Evolutionary conservation across 2,797 vertebrate species (phyloP).

Genomic region (Cossypha dichroa): DNA sequence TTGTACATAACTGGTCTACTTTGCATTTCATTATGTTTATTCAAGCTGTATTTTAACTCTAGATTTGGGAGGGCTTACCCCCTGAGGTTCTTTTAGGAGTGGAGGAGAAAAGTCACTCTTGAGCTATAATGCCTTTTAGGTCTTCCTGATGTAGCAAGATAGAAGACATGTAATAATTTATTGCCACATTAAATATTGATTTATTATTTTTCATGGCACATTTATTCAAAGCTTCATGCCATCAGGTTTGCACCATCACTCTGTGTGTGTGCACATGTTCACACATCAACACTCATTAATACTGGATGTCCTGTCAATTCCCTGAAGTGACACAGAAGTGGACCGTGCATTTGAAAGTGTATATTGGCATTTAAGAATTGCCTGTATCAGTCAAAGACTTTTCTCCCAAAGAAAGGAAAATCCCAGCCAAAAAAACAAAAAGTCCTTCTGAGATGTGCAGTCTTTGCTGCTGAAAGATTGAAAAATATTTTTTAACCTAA

Average conservation of each 20-base stretch:
- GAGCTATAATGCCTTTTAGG: background rate
- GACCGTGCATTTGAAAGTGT: background rate
- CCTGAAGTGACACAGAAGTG: background rate
- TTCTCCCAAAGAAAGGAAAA: background rate
- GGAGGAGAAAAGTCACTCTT: background rate
- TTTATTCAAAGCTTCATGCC: background rate
- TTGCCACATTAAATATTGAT: background rate
- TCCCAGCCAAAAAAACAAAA: background rate
- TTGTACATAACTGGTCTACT: background rate
- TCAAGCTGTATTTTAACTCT: background rate
- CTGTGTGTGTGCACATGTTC: background rate
- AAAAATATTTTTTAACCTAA: background rate
- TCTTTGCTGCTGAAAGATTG: background rate
- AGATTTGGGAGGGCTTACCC: background rate
- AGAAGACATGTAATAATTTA: background rate
- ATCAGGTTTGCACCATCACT: background rate
- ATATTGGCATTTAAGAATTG: background rate
- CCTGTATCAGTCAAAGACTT: background rate
- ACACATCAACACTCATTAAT: background rate
- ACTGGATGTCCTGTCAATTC: background rate
- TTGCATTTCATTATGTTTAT: background rate
- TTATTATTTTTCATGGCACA: background rate
- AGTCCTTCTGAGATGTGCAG: background rate
- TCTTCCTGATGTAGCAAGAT: background rate
- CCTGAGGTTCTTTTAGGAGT: background rate